A percentile compares a stretch with the other conserved stretches of the same genome.
These are phyloP conservation scores for Probaryconus sp. DNA, from an alignment of 1,140 invertebrate genomes.

Conservation along the genomic window DNA sequence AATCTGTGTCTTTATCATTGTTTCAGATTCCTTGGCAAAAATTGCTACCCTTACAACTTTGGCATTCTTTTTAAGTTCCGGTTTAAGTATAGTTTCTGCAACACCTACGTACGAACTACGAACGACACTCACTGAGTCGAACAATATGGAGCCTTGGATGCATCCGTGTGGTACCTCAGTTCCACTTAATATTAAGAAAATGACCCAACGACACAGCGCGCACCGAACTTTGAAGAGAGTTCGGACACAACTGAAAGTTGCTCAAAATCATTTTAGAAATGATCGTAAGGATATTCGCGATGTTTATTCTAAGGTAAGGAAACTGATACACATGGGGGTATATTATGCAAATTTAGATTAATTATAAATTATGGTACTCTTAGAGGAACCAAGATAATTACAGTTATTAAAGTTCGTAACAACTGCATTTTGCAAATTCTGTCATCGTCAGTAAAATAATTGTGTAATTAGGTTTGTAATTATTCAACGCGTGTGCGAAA, in stretches of 20 bases:
- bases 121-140: slow-evolving; percentile 35
- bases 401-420: too few relatives aligned
- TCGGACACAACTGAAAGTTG: slow-evolving; percentile 71
- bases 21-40: slow-evolving; percentile 74
- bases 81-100: slow-evolving; percentile 59
- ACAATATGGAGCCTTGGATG: slow-evolving; percentile 69
- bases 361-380: too few relatives aligned
- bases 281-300: slow-evolving; percentile 68
- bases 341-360: too few relatives aligned
- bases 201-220: slow-evolving; percentile 69
- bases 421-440: too few relatives aligned
- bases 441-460: too few relatives aligned
- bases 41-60: slow-evolving; percentile 73
- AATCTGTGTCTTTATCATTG: slow-evolving; percentile 15
- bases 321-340: too few relatives aligned
- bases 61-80: slow-evolving; percentile 69
- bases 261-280: slow-evolving; percentile 71
- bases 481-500: too few relatives aligned
- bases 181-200: slow-evolving; percentile 55
- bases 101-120: slow-evolving; percentile 46
- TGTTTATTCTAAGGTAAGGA: slow-evolving; percentile 71
- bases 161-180: slow-evolving; percentile 72
- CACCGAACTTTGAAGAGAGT: slow-evolving; percentile 73
- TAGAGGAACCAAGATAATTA: too few relatives aligned
- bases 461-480: too few relatives aligned